phyloP scores from a whole-genome alignment of 2,888 invertebrate genomes.

The Tipula confusa region DNA sequence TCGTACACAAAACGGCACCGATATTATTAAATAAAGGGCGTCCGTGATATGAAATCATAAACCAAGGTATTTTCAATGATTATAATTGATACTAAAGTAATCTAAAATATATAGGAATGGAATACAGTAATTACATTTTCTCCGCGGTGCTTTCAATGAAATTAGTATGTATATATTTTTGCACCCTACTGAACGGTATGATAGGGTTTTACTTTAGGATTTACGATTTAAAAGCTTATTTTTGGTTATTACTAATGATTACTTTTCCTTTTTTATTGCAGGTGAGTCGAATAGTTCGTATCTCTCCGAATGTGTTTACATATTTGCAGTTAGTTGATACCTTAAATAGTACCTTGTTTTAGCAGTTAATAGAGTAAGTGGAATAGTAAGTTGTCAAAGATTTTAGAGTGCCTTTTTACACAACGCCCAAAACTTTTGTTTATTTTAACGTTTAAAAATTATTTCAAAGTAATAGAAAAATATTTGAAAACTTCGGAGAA shows the following conservation, averaged over 20 bases:
- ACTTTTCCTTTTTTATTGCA: not conserved
- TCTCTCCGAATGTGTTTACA: too few species aligned
- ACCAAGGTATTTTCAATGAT: constrained; percentile 25
- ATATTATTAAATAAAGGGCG: not conserved
- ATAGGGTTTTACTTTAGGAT: not conserved
- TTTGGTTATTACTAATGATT: not conserved
- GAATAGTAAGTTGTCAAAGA: too few species aligned
- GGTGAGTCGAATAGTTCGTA: too few species aligned
- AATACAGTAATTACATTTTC: not conserved
- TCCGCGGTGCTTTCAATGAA: not conserved
- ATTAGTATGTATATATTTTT: not conserved
- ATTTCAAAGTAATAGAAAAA: too few species aligned
- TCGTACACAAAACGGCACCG: not conserved
- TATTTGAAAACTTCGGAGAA: too few species aligned
- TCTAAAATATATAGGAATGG: not conserved
- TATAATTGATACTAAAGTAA: not conserved
- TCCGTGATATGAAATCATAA: not conserved
- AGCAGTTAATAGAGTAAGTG: too few species aligned
- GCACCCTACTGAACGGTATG: not conserved
- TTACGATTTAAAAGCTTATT: not conserved
- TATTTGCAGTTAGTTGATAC: too few species aligned
- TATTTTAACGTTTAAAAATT: too few species aligned
- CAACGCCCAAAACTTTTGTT: too few species aligned
- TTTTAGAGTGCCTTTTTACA: too few species aligned
- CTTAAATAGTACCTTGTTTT: too few species aligned